phyloP scores from a whole-genome alignment of 2,113 vertebrate genomes.

The Hipposideros armiger region DNA sequence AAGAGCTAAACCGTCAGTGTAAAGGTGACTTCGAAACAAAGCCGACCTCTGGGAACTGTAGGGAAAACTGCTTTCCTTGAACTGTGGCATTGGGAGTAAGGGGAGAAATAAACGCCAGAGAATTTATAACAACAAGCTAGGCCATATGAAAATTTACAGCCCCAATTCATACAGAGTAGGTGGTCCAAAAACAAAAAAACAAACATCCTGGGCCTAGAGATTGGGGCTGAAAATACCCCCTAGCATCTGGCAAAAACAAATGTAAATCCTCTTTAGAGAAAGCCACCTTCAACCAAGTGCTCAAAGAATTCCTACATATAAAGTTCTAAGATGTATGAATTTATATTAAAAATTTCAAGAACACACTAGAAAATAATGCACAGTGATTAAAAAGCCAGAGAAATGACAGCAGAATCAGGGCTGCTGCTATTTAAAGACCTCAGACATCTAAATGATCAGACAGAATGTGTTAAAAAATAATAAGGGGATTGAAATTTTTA shows the following conservation, averaged over 20 bases:
- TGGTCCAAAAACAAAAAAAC: background rate
- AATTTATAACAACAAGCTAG: slow-evolving; percentile 1
- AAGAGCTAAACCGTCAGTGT: background rate
- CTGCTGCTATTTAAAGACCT: background rate
- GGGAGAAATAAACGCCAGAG: background rate
- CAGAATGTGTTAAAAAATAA: background rate
- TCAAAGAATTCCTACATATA: slow-evolving; percentile 29
- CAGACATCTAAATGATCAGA: slow-evolving; percentile 5
- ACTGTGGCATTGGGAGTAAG: background rate
- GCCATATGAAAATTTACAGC: background rate
- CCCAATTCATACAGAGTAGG: slow-evolving; percentile 19
- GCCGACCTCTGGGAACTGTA: background rate
- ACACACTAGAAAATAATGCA: slow-evolving; percentile 51
- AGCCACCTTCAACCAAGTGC: background rate
- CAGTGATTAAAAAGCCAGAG: background rate
- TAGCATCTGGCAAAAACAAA: slow-evolving; percentile 37
- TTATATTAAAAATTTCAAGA: slow-evolving; percentile 18
- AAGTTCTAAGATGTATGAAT: background rate
- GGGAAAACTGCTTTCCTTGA: slow-evolving; percentile 47
- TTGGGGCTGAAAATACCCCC: background rate
- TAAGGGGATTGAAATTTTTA: background rate
- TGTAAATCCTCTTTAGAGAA: background rate
- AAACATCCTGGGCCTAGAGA: background rate
- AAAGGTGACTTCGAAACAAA: slow-evolving; percentile 19
- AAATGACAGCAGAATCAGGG: background rate